phyloP scores from a whole-genome alignment of 1,140 invertebrate genomes.

The Solen grandis region DNA sequence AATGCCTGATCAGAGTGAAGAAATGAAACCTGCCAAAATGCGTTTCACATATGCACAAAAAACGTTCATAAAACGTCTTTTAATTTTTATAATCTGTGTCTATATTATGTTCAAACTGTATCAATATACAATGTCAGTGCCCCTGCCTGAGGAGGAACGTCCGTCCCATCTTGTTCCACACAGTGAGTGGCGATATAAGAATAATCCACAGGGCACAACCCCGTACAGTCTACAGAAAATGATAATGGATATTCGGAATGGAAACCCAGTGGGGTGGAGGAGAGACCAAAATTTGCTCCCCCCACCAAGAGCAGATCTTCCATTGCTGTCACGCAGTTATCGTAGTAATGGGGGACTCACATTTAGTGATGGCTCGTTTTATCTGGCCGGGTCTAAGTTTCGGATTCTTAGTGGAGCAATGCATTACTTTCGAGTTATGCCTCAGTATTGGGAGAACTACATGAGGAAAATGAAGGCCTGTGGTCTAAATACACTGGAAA shows the following conservation, averaged over 20 bases:
- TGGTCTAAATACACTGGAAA: slow-evolving; percentile 83
- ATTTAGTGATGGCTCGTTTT: slow-evolving; percentile 71
- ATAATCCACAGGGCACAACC: slow-evolving; percentile 25
- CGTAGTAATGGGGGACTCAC: slow-evolving; percentile 64
- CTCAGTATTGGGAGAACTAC: slow-evolving; percentile 82
- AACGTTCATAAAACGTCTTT: no score
- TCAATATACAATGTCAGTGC: no score
- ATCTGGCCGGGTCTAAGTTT: slow-evolving; percentile 71
- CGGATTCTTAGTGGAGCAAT: slow-evolving; percentile 81
- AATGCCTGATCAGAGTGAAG: no score
- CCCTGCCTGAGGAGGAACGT: no score
- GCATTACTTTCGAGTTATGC: slow-evolving; percentile 83
- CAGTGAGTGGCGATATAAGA: slow-evolving; percentile 26
- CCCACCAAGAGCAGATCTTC: background rate
- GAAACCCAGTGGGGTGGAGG: background rate
- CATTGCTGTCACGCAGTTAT: slow-evolving; percentile 40
- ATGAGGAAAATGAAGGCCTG: slow-evolving; percentile 82
- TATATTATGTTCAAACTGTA: no score
- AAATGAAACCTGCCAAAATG: no score
- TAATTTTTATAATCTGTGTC: no score
- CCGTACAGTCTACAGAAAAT: slow-evolving; percentile 6
- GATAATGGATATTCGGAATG: background rate
- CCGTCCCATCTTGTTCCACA: no score
- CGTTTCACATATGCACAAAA: no score
- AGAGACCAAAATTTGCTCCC: background rate